Conservation (phyloP, 2,113 vertebrate genomes). For the Cyphotilapia sp. region DNA sequence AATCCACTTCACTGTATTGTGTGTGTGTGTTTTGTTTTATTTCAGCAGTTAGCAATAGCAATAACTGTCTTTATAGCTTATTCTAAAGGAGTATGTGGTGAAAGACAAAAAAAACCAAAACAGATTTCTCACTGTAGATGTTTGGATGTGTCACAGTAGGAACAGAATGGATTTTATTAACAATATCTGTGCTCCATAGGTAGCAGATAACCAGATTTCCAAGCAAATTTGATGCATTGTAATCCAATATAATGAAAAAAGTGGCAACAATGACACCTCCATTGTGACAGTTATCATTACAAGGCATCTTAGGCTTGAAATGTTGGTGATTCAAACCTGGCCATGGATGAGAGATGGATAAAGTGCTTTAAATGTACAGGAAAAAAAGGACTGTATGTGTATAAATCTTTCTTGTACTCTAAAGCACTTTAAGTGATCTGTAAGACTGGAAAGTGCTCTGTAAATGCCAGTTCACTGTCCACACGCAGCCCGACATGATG, state of each 20-base stretch:
- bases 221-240: neutral
- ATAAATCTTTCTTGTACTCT: neutral
- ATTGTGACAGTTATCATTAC: neutral
- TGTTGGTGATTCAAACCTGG: neutral
- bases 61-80: neutral
- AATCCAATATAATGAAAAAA: neutral
- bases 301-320: neutral
- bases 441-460: neutral
- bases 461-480: neutral
- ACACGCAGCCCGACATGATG: neutral
- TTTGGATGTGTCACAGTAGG: neutral
- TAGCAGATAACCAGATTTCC: neutral
- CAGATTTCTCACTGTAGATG: neutral
- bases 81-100: neutral
- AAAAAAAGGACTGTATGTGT: fast-evolving
- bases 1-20: neutral
- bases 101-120: neutral
- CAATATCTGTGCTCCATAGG: neutral
- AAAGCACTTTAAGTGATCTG: neutral
- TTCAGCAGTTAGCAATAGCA: neutral
- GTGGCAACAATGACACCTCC: neutral
- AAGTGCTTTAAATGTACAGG: neutral
- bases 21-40: neutral
- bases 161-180: neutral
- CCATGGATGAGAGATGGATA: neutral